A percentile compares a stretch with the other conserved stretches of the same genome.
These are phyloP conservation scores for Trididemnum nubilum DNA, from an alignment of 23 tunicate genomes.

Conservation along the genomic window DNA sequence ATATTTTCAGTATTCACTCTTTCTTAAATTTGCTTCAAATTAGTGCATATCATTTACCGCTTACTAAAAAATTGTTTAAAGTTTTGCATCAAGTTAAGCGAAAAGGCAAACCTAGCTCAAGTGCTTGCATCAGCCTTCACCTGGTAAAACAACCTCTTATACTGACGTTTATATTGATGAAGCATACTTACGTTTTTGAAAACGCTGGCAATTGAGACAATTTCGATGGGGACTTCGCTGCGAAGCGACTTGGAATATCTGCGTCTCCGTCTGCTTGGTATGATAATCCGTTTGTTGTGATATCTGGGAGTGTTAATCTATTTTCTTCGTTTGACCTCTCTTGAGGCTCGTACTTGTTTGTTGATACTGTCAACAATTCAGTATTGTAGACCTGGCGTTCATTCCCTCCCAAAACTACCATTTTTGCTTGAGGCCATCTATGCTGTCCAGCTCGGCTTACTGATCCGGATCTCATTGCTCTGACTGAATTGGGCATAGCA, in stretches of 20 bases:
- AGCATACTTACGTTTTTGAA: conserved; percentile 27
- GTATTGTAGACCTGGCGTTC: conserved; percentile 50
- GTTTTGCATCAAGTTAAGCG: too few species aligned
- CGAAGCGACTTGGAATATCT: conserved; percentile 21
- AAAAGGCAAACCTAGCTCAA: too few species aligned
- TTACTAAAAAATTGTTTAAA: too few species aligned
- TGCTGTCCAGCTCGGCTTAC: conserved; percentile 64
- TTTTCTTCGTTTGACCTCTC: not conserved
- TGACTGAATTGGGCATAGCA: conserved; percentile 17
- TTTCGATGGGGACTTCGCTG: conserved; percentile 53
- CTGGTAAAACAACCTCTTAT: too few species aligned
- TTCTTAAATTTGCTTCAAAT: too few species aligned
- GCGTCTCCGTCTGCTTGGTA: conserved; percentile 1
- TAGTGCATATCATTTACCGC: too few species aligned
- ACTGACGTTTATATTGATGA: too few species aligned
- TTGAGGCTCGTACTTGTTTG: conserved; percentile 13
- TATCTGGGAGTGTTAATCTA: conserved; percentile 17
- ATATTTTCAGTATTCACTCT: too few species aligned
- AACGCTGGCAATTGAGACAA: conserved; percentile 30
- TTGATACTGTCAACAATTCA: conserved; percentile 68
- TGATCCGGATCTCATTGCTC: conserved; percentile 41
- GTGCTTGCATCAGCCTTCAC: too few species aligned
- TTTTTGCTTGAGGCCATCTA: conserved; percentile 68
- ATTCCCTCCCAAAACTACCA: conserved; percentile 52
- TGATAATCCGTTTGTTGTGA: not conserved